A percentile compares a stretch with the other conserved stretches of the same genome.
These are phyloP conservation scores for Ruditapes philippinarum DNA, from an alignment of 1,140 invertebrate genomes.

Conservation along the genomic window DNA sequence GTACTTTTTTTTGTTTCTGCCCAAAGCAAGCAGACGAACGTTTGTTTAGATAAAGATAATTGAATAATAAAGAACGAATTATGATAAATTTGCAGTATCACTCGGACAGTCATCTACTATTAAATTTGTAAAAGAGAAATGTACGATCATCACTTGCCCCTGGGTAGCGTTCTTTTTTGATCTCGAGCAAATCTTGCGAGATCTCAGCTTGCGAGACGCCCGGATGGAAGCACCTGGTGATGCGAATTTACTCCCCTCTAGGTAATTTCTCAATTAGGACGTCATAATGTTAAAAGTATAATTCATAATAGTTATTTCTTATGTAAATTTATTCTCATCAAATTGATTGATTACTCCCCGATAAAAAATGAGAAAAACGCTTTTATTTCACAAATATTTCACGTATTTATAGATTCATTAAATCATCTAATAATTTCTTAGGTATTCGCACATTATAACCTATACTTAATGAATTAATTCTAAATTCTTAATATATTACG, in stretches of 20 bases:
- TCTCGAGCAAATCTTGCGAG: conserved; percentile 56
- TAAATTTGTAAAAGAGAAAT: conserved; percentile 52
- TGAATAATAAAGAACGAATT: conserved; percentile 64
- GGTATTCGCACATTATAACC: no score
- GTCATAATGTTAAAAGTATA: conserved; percentile 18
- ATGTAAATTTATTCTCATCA: conserved; percentile 39
- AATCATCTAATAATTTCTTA: no score
- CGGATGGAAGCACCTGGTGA: conserved; percentile 50
- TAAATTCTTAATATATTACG: no score
- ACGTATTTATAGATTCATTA: no score
- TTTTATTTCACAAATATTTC: no score
- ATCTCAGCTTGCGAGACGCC: conserved; percentile 55
- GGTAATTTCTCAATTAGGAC: conserved; percentile 36
- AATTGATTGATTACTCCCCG: not conserved
- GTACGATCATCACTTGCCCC: conserved; percentile 8
- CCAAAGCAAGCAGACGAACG: not conserved
- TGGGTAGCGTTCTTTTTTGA: conserved; percentile 43
- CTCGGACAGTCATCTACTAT: conserved; percentile 21
- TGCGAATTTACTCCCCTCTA: conserved; percentile 1
- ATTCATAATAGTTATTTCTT: conserved; percentile 33
- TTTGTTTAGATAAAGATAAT: conserved; percentile 21
- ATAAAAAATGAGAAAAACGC: not conserved
- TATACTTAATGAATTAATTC: no score
- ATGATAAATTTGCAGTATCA: conserved; percentile 44
- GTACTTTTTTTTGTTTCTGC: not conserved